Conservation (phyloP, 1,140 invertebrate species). For the Delia radicum region DNA sequence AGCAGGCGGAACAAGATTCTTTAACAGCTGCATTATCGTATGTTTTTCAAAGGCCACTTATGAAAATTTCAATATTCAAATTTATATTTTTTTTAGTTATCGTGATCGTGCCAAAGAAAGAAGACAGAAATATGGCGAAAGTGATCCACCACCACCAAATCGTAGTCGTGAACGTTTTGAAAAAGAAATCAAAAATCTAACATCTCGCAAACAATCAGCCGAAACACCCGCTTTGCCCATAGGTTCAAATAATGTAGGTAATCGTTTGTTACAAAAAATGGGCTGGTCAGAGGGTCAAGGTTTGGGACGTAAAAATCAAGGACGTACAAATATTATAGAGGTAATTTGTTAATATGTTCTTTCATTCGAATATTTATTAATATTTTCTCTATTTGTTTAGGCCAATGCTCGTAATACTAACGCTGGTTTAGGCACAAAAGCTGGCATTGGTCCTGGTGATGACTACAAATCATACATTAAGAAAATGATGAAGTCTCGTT, state of each 20-base stretch:
- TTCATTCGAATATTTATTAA: no score
- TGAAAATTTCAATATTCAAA: background rate
- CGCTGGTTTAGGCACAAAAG: slow-evolving; percentile 72
- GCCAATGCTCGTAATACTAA: slow-evolving; percentile 60
- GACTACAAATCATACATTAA: slow-evolving; percentile 88
- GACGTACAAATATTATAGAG: slow-evolving; percentile 89
- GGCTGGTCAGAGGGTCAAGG: slow-evolving; percentile 97
- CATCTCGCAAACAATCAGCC: slow-evolving; percentile 38
- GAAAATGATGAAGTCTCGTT: slow-evolving; percentile 81
- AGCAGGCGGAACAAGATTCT: slow-evolving; percentile 3
- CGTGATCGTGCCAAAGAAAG: slow-evolving; percentile 95
- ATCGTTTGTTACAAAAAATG: slow-evolving; percentile 95
- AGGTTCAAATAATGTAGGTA: slow-evolving; percentile 86
- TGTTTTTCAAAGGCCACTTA: background rate
- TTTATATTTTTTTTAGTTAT: slow-evolving; percentile 61
- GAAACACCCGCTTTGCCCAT: slow-evolving; percentile 62
- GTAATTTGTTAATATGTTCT: slow-evolving; percentile 59
- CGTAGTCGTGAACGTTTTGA: slow-evolving; percentile 72
- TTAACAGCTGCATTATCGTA: slow-evolving; percentile 27
- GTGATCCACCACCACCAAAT: slow-evolving; percentile 72
- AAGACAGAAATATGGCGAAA: slow-evolving; percentile 88
- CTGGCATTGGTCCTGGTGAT: slow-evolving; percentile 69
- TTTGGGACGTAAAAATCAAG: slow-evolving; percentile 88
- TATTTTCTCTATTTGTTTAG: slow-evolving; percentile 28
- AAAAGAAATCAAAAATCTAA: slow-evolving; percentile 45